A percentile compares a stretch with the other conserved stretches of the same genome.
These are phyloP conservation scores for Tenualosa ilisha DNA, from an alignment of 2,797 vertebrate species.

Conservation along the genomic window DNA sequence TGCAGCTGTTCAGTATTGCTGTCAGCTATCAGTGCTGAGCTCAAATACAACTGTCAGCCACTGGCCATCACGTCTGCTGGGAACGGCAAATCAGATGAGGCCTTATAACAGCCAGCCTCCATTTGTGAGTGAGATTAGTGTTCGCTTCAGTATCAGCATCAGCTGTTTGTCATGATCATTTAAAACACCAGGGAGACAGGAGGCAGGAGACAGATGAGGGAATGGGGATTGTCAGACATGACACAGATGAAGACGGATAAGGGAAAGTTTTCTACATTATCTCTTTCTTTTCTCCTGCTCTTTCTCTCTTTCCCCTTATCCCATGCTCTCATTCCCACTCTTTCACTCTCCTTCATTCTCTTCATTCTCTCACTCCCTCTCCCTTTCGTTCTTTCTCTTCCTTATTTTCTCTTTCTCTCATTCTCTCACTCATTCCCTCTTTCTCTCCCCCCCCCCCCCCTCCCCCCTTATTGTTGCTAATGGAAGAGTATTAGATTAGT, in stretches of 20 bases:
- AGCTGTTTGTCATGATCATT: neutral
- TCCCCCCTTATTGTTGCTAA: slow-evolving; percentile 72
- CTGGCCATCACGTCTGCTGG: too few species aligned
- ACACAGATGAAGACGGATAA: slow-evolving; percentile 13
- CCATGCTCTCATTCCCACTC: neutral
- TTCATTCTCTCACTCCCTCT: neutral
- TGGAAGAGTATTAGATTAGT: slow-evolving; percentile 81
- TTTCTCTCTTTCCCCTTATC: neutral
- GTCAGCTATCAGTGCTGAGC: too few species aligned
- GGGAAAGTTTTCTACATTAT: slow-evolving; percentile 6
- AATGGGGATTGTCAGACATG: neutral
- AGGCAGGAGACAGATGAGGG: neutral
- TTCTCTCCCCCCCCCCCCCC: slow-evolving; percentile 2
- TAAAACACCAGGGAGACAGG: neutral
- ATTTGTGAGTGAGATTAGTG: neutral
- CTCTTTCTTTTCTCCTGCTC: neutral
- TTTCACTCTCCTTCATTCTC: neutral
- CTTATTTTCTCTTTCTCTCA: neutral
- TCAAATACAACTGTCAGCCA: too few species aligned
- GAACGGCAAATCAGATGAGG: too few species aligned
- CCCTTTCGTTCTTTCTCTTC: neutral
- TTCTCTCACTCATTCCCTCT: slow-evolving; percentile 7
- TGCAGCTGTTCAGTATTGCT: too few species aligned
- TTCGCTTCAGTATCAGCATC: neutral
- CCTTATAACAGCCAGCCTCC: neutral